Percentiles rank a stretch among this genome's conserved stretches.
Conservation (phyloP, 2,797 vertebrate genomes). For the Acipenser ruthenus region DNA sequence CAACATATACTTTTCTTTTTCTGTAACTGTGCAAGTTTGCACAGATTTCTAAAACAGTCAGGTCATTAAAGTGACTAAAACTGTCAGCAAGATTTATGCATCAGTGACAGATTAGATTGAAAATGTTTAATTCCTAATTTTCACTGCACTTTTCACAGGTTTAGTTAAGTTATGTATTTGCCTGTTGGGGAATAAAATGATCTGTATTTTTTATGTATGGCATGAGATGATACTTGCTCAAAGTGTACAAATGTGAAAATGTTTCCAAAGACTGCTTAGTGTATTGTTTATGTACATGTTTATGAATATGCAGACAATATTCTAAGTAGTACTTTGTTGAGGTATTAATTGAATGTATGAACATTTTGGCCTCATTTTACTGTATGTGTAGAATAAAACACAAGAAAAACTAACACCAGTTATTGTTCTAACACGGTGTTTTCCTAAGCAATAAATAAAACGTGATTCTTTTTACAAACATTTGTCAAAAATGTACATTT, state of each 20-base stretch:
- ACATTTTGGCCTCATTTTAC: no score
- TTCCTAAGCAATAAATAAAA: no score
- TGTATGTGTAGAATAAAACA: no score
- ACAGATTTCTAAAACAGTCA: slow-evolving; percentile 94
- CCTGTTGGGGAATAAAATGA: slow-evolving; percentile 46
- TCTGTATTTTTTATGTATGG: slow-evolving; percentile 27
- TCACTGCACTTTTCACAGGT: slow-evolving; percentile 46
- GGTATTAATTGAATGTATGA: no score
- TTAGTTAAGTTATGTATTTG: slow-evolving; percentile 56
- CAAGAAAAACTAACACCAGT: no score
- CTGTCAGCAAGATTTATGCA: slow-evolving; percentile 99
- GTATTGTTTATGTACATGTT: slow-evolving; percentile 9
- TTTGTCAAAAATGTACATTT: no score
- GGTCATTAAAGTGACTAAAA: slow-evolving; percentile 96
- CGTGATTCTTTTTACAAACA: no score
- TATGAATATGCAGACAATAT: slow-evolving; percentile 2
- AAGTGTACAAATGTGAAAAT: not conserved
- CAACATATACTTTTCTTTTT: slow-evolving; percentile 93
- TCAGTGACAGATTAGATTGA: slow-evolving; percentile 98
- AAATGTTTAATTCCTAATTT: slow-evolving; percentile 70
- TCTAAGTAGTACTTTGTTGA: not conserved
- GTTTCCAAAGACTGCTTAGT: slow-evolving; percentile 6
- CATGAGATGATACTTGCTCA: slow-evolving; percentile 45
- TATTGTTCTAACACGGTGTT: no score
- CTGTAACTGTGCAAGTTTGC: slow-evolving; percentile 98